Evolutionary conservation across 2,797 vertebrate species (phyloP), one percentile per base, ranked within the genome.

Genomic region (Molossus molossus): DNA sequence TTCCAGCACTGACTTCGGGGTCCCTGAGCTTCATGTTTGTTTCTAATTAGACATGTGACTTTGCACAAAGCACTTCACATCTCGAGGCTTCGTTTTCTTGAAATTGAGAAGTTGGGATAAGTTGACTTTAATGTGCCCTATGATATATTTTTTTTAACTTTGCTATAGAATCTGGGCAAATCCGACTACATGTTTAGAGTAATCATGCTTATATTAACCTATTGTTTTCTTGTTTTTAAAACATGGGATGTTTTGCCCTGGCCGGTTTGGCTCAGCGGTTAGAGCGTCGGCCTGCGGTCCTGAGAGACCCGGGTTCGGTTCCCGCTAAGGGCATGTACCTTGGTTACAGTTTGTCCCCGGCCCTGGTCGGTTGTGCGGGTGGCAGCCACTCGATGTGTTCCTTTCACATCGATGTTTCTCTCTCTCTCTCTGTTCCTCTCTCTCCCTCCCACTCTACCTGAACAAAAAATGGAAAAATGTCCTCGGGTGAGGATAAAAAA

Each of bases 1-100:
- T 77, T 6, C 55, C 48, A 86, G 14, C 6, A 65, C 12, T 29
- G 12, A 5, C 0, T 25, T 76, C 40, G 23, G 33, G 9, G 15
- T 85, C 21, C 33, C 6, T 73, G 72, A 37, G 23, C 8, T 95
- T 84, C 73, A 55, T 70, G 62, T 86, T 37, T 65, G 27, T 57
- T 79, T 14, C 9, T 96, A 87, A 79, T 87, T 90, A 77, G 23
- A 20, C 72, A 53, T 17, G 40, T 65, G 58, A 55, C 83, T 18
- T 85, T 57, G 45, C 10, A 92, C 37, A 64, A 75, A 75, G 9
- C 15, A 86, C 21, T 91, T 77, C 53, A 15, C 21, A 2, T 90
- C 25, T 82, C n/a, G 6, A 86, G 60, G 5, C 23, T 90, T 83
- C 70, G 81, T 53, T 89, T 95, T 86, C 75, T 75, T 73, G 27